These are phyloP conservation scores for Hypolimnas misippus DNA, from an alignment of 2,888 invertebrate genomes.

Conservation along the genomic window DNA sequence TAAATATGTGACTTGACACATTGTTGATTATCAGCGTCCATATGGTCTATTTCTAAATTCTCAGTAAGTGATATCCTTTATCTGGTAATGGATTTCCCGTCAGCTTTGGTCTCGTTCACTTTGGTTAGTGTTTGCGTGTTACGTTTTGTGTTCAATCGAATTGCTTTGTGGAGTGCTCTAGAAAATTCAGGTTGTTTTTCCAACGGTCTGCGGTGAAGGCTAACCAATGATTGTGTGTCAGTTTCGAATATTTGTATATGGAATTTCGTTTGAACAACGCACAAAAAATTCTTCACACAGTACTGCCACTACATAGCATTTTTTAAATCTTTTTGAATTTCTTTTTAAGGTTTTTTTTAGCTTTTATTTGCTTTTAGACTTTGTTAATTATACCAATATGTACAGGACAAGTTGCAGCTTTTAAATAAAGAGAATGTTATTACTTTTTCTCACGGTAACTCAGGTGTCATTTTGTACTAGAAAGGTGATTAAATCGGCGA, in stretches of 20 bases:
- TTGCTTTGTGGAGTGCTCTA: background rate
- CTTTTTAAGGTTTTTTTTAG: background rate
- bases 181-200: background rate
- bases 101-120: background rate
- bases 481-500: too few species aligned
- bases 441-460: too few species aligned
- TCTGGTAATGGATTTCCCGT: background rate
- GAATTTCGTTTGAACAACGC: background rate
- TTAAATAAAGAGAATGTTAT: too few species aligned
- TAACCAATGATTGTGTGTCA: background rate
- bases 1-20: too few species aligned
- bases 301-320: background rate
- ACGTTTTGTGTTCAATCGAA: conserved; percentile 1
- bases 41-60: too few species aligned
- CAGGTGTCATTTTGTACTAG: too few species aligned
- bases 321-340: background rate
- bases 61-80: conserved; percentile 1
- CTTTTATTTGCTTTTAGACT: too few species aligned
- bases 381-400: too few species aligned
- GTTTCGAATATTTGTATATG: background rate
- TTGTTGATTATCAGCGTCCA: too few species aligned
- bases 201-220: background rate
- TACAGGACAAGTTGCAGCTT: too few species aligned
- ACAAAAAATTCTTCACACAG: background rate
- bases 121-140: conserved; percentile 6